Conservation (phyloP, 2,888 invertebrate species). For the Bombylius discolor region DNA sequence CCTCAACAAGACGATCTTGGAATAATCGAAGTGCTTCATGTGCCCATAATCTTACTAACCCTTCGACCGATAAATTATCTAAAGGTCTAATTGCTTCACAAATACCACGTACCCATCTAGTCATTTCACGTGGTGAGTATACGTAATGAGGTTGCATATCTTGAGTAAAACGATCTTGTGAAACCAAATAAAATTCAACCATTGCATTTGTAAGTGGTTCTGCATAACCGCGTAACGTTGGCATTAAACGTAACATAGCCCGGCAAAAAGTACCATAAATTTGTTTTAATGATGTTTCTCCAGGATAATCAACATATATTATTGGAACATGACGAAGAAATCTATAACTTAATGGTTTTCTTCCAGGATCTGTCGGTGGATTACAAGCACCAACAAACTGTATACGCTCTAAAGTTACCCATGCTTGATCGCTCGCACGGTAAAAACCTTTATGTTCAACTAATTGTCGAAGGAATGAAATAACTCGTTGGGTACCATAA, state of each 20-base stretch:
- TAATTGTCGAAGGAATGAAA: conserved; percentile 93
- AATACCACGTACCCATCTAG: conserved; percentile 97
- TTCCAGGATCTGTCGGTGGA: conserved; percentile 97
- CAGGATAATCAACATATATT: conserved; percentile 98
- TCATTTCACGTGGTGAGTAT: conserved; percentile 98
- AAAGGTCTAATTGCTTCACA: conserved; percentile 96
- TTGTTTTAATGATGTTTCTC: conserved; percentile 91
- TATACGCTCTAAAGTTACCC: conserved; percentile 94
- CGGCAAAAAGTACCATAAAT: conserved; percentile 98
- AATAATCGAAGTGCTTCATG: conserved; percentile 96
- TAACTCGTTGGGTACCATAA: conserved; percentile 96
- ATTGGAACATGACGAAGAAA: conserved; percentile 92
- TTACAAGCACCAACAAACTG: conserved; percentile 99
- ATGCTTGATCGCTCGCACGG: conserved; percentile 82
- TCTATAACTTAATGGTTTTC: conserved; percentile 84
- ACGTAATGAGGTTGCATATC: conserved; percentile 99
- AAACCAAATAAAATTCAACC: conserved; percentile 95
- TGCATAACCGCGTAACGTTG: conserved; percentile 80
- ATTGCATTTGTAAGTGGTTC: conserved; percentile 96
- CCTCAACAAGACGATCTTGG: conserved; percentile 90
- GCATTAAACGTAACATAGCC: conserved; percentile 92
- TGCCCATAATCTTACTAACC: conserved; percentile 95
- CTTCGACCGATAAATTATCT: conserved; percentile 83
- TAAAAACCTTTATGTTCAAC: conserved; percentile 93
- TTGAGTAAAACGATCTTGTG: conserved; percentile 96